These are phyloP conservation scores for Trematocara variabile DNA, from an alignment of 2,113 vertebrate species.

Conservation along the genomic window DNA sequence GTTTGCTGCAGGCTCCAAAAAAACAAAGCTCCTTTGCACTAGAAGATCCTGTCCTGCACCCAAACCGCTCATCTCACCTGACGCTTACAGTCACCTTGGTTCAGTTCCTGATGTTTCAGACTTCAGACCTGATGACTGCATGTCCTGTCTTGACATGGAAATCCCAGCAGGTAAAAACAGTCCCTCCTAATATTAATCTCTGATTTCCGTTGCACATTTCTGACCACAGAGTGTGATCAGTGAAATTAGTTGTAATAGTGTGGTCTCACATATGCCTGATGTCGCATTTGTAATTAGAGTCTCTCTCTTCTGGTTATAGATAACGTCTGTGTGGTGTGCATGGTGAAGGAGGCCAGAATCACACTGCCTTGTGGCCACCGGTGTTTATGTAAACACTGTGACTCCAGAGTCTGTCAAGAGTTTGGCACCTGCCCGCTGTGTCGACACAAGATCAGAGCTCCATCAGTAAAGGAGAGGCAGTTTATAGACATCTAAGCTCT, in stretches of 20 bases:
- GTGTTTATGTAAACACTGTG: slow-evolving; percentile 64
- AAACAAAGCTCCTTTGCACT: not conserved
- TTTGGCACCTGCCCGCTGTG: slow-evolving; percentile 72
- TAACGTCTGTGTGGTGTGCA: slow-evolving; percentile 61
- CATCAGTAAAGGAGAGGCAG: accelerated
- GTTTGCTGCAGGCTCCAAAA: slow-evolving; percentile 63
- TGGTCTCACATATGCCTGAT: not conserved
- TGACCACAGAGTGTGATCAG: not conserved
- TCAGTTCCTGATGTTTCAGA: not conserved
- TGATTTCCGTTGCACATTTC: not conserved
- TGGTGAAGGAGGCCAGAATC: not conserved
- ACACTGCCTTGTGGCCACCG: slow-evolving; percentile 62
- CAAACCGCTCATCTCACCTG: not conserved
- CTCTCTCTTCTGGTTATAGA: slow-evolving; percentile 5
- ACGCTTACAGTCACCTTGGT: not conserved
- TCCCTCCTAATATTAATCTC: not conserved
- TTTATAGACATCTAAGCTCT: not conserved
- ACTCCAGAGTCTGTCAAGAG: not conserved
- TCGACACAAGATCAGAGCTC: slow-evolving; percentile 9
- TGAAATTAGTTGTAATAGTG: not conserved
- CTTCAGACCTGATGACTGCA: not conserved
- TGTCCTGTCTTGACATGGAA: not conserved
- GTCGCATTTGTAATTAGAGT: not conserved
- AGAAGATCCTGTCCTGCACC: slow-evolving; percentile 56
- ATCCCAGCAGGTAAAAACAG: slow-evolving; percentile 7